Evolutionary conservation across 64 coral and sea anemone species (phyloP).

Genomic region (Trachythela sp.): DNA sequence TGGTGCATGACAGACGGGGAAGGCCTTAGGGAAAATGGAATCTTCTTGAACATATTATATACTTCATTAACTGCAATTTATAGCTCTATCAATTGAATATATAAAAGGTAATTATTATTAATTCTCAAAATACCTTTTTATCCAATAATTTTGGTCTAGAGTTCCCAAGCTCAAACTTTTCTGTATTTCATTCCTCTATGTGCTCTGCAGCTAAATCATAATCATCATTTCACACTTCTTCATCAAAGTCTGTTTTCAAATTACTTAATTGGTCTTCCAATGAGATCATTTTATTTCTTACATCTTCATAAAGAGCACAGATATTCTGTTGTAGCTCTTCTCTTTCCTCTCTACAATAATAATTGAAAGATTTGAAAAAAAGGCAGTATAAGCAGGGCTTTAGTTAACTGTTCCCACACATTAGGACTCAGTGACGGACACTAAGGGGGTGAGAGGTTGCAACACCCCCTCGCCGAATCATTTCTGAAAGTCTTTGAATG

Average conservation of each 20-base stretch:
- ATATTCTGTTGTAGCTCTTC: neutral
- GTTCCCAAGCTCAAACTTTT: neutral
- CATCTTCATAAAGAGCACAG: neutral
- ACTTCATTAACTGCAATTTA: too few species aligned
- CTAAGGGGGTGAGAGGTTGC: too few species aligned
- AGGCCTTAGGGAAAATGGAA: too few species aligned
- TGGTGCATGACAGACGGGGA: too few species aligned
- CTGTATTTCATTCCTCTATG: neutral
- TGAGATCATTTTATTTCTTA: neutral
- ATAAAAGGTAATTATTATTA: too few species aligned
- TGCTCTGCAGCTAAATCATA: constrained; percentile 9
- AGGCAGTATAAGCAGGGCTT: too few species aligned
- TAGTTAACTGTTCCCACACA: too few species aligned
- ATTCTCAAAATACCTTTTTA: neutral
- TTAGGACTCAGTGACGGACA: too few species aligned
- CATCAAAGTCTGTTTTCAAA: neutral
- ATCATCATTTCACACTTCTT: neutral
- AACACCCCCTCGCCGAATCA: too few species aligned
- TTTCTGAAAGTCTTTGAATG: too few species aligned
- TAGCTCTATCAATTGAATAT: too few species aligned
- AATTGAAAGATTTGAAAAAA: neutral
- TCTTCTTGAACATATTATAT: too few species aligned
- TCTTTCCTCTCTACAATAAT: neutral
- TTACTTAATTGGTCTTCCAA: neutral
- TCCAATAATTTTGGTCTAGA: neutral